phyloP scores from a whole-genome alignment of 1,140 invertebrate genomes.

The Drosophila sp. region DNA sequence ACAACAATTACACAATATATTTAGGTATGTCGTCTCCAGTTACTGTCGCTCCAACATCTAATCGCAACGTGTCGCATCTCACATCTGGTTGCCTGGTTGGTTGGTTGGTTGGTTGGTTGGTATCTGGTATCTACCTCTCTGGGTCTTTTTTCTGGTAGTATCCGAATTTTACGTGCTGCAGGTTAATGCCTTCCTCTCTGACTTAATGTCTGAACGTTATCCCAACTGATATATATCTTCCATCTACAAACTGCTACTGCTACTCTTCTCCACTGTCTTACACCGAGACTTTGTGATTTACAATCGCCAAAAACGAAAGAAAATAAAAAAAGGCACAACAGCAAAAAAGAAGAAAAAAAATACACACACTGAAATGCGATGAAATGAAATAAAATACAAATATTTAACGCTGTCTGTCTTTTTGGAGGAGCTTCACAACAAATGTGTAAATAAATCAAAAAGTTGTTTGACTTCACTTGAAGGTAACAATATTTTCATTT shows the following conservation, averaged over 20 bases:
- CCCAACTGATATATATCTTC: conserved; percentile 33
- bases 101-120: not conserved
- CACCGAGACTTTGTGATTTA: conserved; percentile 52
- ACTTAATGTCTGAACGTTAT: conserved; percentile 5
- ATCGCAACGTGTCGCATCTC: conserved; percentile 44
- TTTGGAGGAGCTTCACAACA: conserved; percentile 28
- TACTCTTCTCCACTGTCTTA: conserved; percentile 24
- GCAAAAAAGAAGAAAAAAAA: conserved; percentile 28
- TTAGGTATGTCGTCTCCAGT: not conserved
- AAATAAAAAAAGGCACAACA: conserved; percentile 9
- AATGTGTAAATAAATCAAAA: conserved; percentile 54
- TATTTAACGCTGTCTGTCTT: conserved; percentile 46
- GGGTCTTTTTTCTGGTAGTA: conserved; percentile 4
- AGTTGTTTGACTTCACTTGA: conserved; percentile 35
- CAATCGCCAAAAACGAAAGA: conserved; percentile 38
- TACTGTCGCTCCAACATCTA: conserved; percentile 29
- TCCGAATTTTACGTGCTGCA: conserved; percentile 45
- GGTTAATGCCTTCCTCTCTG: conserved; percentile 19
- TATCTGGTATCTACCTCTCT: not conserved
- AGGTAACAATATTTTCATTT: conserved; percentile 21
- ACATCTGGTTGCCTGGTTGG: conserved; percentile 1
- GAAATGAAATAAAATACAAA: conserved; percentile 33
- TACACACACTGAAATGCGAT: conserved; percentile 2
- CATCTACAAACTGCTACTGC: conserved; percentile 43
- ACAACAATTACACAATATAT: conserved; percentile 29